Conservation (phyloP, 2,113 vertebrate genomes). For the Alaudala cheleensis region DNA sequence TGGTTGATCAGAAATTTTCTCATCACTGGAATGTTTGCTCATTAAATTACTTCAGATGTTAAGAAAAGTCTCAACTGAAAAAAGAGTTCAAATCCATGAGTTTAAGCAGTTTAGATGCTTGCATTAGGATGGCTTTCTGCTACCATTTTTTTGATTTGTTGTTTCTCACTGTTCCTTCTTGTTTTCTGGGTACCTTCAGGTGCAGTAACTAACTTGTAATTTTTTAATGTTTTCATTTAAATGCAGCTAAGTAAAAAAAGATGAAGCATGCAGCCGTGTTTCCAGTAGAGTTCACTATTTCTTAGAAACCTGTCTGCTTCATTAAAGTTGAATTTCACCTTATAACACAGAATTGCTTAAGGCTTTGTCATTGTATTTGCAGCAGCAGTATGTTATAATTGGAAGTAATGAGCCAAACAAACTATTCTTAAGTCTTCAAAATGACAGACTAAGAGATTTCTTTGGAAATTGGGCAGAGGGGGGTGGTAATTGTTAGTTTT, state of each 20-base stretch:
- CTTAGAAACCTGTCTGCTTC: neutral
- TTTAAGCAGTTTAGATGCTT: neutral
- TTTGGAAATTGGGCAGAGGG: neutral
- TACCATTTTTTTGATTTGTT: neutral
- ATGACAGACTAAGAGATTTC: neutral
- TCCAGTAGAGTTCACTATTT: neutral
- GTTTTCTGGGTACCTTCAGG: neutral
- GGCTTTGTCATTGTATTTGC: neutral
- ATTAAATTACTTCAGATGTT: neutral
- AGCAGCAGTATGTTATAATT: neutral
- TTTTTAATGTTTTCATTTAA: neutral
- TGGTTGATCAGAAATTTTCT: neutral
- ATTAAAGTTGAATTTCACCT: neutral
- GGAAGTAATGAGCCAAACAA: neutral
- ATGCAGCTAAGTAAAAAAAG: neutral
- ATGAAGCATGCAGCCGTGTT: neutral
- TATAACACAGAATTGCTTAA: neutral
- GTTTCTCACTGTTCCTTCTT: neutral
- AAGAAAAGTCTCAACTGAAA: neutral
- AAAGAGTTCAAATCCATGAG: neutral
- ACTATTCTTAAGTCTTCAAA: neutral
- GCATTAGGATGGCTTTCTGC: neutral
- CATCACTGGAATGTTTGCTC: neutral
- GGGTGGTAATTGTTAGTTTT: neutral
- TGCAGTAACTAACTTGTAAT: neutral